These are phyloP conservation scores for Heterotilapia buettikoferi DNA, from an alignment of 2,113 vertebrate species.

Conservation along the genomic window DNA sequence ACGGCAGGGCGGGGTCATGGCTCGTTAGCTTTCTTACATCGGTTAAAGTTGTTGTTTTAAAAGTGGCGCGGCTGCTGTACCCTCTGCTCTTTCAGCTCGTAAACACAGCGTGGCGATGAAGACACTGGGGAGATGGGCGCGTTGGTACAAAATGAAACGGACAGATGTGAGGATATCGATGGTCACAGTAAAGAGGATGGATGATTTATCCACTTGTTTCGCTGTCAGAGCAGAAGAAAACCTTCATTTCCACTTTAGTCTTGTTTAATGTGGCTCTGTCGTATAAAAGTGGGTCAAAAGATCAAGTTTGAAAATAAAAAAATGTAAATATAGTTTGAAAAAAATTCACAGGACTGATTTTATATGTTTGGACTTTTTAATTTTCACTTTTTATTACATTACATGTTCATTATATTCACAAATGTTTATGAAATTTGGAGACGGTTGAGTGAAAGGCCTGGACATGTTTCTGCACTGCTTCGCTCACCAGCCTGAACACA, in stretches of 20 bases:
- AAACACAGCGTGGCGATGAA: neutral
- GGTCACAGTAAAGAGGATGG: fast-evolving
- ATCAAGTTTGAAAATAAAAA: neutral
- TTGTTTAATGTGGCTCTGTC: neutral
- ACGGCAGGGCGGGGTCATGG: neutral
- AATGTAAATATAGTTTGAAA: neutral
- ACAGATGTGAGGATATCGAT: neutral
- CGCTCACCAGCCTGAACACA: neutral
- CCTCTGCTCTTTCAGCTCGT: neutral
- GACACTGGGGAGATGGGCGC: neutral
- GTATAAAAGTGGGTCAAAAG: neutral
- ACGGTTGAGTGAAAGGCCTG: neutral
- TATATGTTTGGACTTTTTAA: neutral
- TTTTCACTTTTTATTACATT: neutral
- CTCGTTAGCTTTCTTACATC: neutral
- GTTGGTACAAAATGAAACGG: neutral
- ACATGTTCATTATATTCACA: neutral
- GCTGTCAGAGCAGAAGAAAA: neutral
- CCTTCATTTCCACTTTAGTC: neutral
- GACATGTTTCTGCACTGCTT: neutral
- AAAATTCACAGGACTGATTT: neutral
- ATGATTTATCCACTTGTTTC: neutral
- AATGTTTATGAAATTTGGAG: neutral
- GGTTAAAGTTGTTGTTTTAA: neutral
- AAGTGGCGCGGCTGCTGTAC: fast-evolving